These are phyloP conservation scores for Caenorhabditis elegans DNA, from an alignment of 1,140 invertebrate species.

Conservation along the genomic window DNA sequence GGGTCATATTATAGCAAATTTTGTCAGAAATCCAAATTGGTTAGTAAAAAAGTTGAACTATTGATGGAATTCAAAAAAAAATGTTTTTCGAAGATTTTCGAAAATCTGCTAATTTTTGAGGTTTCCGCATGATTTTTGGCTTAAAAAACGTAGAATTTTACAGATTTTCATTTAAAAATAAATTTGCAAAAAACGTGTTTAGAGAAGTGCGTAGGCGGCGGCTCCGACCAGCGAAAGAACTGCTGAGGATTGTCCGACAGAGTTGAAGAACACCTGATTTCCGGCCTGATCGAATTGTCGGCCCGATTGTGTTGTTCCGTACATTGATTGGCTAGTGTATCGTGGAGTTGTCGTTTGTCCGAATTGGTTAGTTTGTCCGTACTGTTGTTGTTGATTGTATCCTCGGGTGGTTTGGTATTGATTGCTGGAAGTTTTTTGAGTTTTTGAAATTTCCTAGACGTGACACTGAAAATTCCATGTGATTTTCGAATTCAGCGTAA, in stretches of 20 bases:
- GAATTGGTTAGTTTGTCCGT: background rate
- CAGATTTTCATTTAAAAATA: too few relatives aligned
- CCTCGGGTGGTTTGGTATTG: slow-evolving; percentile 20
- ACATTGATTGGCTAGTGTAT: slow-evolving; percentile 3
- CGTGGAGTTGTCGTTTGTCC: background rate
- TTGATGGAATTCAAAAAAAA: too few relatives aligned
- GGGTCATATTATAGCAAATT: too few relatives aligned
- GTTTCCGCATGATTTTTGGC: too few relatives aligned
- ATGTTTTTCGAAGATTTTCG: too few relatives aligned
- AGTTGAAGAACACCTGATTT: slow-evolving; percentile 1
- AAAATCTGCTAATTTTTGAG: too few relatives aligned
- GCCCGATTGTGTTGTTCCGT: background rate
- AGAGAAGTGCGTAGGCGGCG: background rate
- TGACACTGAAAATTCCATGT: too few relatives aligned
- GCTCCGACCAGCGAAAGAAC: background rate
- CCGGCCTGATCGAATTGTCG: background rate
- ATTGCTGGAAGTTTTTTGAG: slow-evolving; percentile 1
- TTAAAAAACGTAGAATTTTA: too few relatives aligned
- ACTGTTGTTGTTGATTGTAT: background rate
- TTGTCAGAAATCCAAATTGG: too few relatives aligned
- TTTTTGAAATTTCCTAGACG: too few relatives aligned
- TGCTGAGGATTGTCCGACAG: background rate
- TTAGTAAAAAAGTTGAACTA: too few relatives aligned
- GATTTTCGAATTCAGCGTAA: too few relatives aligned
- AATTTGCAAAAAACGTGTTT: background rate